Conservation (phyloP, 2,888 invertebrate genomes). For the Bruchidius siliquastri region DNA sequence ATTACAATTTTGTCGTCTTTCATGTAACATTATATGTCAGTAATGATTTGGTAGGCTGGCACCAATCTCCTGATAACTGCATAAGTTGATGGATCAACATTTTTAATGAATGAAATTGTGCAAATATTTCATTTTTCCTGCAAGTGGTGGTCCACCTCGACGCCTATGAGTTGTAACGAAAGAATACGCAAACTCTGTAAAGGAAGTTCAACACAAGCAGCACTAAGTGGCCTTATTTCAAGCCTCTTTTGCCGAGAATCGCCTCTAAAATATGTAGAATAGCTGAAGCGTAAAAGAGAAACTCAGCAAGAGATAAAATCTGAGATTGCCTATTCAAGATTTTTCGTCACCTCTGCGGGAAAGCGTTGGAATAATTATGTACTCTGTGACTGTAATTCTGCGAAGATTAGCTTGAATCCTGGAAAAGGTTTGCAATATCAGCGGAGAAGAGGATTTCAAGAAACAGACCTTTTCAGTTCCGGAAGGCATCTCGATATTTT, state of each 20-base stretch:
- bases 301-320: background rate
- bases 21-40: too few species aligned
- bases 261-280: background rate
- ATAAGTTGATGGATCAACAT: too few species aligned
- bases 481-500: too few species aligned
- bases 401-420: background rate
- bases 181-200: background rate
- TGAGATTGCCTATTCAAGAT: background rate
- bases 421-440: background rate
- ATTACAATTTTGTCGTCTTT: too few species aligned
- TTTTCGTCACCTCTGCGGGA: background rate
- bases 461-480: too few species aligned
- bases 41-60: too few species aligned
- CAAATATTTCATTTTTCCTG: too few species aligned
- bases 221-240: background rate
- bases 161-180: background rate
- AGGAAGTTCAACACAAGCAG: background rate
- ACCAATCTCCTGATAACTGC: too few species aligned
- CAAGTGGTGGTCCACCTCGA: too few species aligned
- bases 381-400: background rate
- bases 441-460: too few species aligned
- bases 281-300: background rate
- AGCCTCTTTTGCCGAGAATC: background rate
- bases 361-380: background rate
- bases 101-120: too few species aligned